Conservation (phyloP, 1,140 invertebrate species). For the Danaus plexippus region DNA sequence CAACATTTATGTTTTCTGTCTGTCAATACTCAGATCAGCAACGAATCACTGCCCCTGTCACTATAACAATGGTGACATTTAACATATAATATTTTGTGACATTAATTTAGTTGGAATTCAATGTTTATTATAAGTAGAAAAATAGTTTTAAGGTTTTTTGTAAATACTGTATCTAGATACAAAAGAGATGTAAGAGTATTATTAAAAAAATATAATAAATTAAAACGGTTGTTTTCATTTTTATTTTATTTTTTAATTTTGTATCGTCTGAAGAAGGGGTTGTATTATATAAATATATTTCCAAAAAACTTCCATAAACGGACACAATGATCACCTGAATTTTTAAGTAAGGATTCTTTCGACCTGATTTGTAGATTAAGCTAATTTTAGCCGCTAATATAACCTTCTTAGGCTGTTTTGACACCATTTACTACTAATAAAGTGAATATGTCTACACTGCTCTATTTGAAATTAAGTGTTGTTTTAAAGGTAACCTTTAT, state of each 20-base stretch:
- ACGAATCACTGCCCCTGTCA: slow-evolving; percentile 55
- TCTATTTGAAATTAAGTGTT: no score
- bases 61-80: slow-evolving; percentile 6
- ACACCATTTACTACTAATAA: no score
- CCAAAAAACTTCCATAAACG: no score
- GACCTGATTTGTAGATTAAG: no score
- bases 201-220: slow-evolving; percentile 58
- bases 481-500: no score
- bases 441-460: no score
- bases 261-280: no score
- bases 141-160: slow-evolving; percentile 49
- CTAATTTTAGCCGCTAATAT: no score
- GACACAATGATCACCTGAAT: no score
- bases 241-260: not conserved
- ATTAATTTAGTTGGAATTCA: slow-evolving; percentile 31
- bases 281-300: no score
- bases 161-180: slow-evolving; percentile 70
- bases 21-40: slow-evolving; percentile 59
- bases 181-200: slow-evolving; percentile 61
- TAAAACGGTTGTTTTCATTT: slow-evolving; percentile 15
- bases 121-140: slow-evolving; percentile 37
- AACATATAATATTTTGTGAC: slow-evolving; percentile 30
- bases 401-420: no score
- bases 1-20: slow-evolving; percentile 35
- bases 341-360: no score